Conservation (phyloP, 2,888 invertebrate species). For the Caenorhabditis zanzibari region DNA sequence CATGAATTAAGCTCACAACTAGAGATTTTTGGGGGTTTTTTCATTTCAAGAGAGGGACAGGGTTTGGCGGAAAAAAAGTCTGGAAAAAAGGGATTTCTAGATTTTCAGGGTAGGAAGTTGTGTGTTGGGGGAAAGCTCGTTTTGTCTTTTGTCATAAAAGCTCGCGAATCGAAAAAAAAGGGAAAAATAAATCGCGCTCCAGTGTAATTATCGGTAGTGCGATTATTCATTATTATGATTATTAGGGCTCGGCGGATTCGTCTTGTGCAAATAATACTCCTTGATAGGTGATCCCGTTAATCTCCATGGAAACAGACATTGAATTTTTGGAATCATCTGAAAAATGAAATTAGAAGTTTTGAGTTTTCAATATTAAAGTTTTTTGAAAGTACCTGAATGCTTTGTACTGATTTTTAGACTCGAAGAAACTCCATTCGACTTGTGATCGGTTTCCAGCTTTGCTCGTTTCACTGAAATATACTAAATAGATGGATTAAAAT, state of each 20-base stretch:
- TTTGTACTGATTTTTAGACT: slow-evolving; percentile 55
- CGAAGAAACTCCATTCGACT: slow-evolving; percentile 36
- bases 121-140: slow-evolving; percentile 49
- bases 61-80: slow-evolving; percentile 7
- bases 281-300: slow-evolving; percentile 96
- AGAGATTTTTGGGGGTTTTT: slow-evolving; percentile 58
- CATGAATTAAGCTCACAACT: slow-evolving; percentile 72
- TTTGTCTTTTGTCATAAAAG: slow-evolving; percentile 61
- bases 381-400: slow-evolving; percentile 53
- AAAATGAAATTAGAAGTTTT: slow-evolving; percentile 27
- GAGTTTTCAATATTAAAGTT: neutral
- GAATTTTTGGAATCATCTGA: slow-evolving; percentile 85
- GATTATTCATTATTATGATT: neutral
- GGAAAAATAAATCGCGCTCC: slow-evolving; percentile 30
- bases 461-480: slow-evolving; percentile 50
- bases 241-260: slow-evolving; percentile 25
- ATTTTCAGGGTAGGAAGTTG: neutral
- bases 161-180: slow-evolving; percentile 44
- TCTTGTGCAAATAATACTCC: slow-evolving; percentile 70
- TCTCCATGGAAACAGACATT: slow-evolving; percentile 94
- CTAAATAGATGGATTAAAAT: no score
- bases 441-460: slow-evolving; percentile 31
- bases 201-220: slow-evolving; percentile 15
- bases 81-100: neutral
- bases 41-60: slow-evolving; percentile 20